Conservation (phyloP, 2,113 vertebrate species). For the Mesitornis unicolor region DNA sequence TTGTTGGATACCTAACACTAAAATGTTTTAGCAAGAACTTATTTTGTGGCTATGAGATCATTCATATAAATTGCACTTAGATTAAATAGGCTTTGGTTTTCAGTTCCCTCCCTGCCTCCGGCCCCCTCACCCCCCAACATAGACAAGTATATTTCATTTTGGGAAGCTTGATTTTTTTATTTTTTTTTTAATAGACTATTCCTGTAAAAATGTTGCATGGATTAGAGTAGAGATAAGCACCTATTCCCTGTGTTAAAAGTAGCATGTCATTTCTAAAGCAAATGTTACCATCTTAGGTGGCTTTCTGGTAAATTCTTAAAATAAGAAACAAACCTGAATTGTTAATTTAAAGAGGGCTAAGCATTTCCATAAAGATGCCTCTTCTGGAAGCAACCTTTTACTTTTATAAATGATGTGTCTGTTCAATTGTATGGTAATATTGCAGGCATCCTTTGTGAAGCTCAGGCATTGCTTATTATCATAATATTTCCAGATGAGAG, state of each 20-base stretch:
- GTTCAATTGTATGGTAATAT: background rate
- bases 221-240: constrained; percentile 28
- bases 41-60: constrained; percentile 51
- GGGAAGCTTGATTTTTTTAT: constrained; percentile 48
- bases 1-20: constrained; percentile 26
- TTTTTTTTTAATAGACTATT: constrained; percentile 44
- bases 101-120: background rate
- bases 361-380: constrained; percentile 33
- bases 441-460: constrained; percentile 23
- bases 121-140: background rate
- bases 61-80: constrained; percentile 37
- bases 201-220: constrained; percentile 24
- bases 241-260: constrained; percentile 38
- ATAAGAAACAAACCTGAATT: constrained; percentile 2
- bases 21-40: constrained; percentile 23
- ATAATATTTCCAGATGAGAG: constrained; percentile 43
- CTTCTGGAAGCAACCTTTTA: constrained; percentile 57
- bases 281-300: constrained; percentile 24
- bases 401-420: constrained; percentile 51
- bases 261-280: constrained; percentile 45
- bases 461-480: constrained; percentile 39
- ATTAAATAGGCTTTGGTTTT: constrained; percentile 24
- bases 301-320: constrained; percentile 12
- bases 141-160: constrained; percentile 42
- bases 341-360: constrained; percentile 46